Evolutionary conservation across 2,797 vertebrate species (phyloP), one percentile per base, ranked within the genome.

Genomic region (Miichthys miiuy): DNA sequence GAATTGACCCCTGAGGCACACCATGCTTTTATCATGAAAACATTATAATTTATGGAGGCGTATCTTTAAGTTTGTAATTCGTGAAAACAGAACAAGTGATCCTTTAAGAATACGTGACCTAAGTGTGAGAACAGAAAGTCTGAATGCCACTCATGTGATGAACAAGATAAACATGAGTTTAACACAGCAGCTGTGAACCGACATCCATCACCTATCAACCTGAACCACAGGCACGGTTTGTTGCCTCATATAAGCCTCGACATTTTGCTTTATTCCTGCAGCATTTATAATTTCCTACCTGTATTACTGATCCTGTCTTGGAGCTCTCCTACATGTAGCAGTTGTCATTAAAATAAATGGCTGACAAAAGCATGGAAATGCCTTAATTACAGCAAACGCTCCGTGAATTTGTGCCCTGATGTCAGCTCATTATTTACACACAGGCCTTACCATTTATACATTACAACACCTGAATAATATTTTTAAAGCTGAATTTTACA

Each of bases 371-470:
- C 34, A 77, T 80, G 48, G 72, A 72, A 77, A 81, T 57, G 27
- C 64, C 41, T 61, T 54, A 69, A 63, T 79, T 70, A 77, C 72
- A 67, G 44, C 54, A 62, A 72, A 62, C 20, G 2, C 2, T 68
- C 58, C n/a, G 65, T 65, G 66, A 72, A 75, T 75, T 65, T 6
- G 6, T 57, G n/a, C 34, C 14, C 20, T 12, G 9, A 42, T 64
- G 41, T 55, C 75, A 41, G 56, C 58, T 81, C n/a, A 67, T 83
- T 66, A 69, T 76, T 83, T 68, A 72, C 34, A 67, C 18, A 50
- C 11, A 47, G 9, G 18, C 11, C 2, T 16, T 20, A 0, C 61
- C 56, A 71, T 60, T 64, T 68, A 20, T 52, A 23, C 0, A 18
- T 2, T 51, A 50, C 64, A 50, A 27, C 23, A 46, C 14, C 52